Evolutionary conservation across 2,888 invertebrate genomes (phyloP).

Genomic region (Agrenia bidenticulata): DNA sequence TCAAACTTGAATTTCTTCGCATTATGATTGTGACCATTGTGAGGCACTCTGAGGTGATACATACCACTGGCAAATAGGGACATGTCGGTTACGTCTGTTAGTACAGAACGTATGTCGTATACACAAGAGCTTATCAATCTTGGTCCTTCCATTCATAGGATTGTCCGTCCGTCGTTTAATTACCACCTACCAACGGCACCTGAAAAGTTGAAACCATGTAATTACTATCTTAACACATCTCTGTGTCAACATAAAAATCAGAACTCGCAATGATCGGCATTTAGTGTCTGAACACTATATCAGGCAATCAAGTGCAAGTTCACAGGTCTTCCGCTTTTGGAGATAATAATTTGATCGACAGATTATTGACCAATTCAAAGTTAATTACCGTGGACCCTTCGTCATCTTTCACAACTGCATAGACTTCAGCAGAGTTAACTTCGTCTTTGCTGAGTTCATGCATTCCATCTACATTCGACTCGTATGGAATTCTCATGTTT

Average conservation of each 20-base stretch:
- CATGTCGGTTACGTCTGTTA: too few species aligned
- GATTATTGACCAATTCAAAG: neutral
- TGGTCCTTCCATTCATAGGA: too few species aligned
- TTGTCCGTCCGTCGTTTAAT: too few species aligned
- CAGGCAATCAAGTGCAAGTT: slow-evolving; percentile 15
- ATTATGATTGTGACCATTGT: too few species aligned
- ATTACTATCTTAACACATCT: neutral
- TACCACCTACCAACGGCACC: too few species aligned
- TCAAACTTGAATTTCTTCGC: too few species aligned
- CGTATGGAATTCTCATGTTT: too few species aligned
- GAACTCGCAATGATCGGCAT: neutral
- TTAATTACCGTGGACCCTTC: neutral
- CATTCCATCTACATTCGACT: neutral
- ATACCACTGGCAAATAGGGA: too few species aligned
- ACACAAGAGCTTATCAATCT: too few species aligned
- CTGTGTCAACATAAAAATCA: neutral
- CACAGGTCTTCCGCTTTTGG: slow-evolving; percentile 11
- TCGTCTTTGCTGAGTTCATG: neutral
- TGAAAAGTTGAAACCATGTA: neutral
- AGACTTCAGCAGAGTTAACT: neutral
- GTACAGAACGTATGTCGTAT: too few species aligned
- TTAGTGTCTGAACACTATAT: neutral
- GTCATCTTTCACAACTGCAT: slow-evolving; percentile 2
- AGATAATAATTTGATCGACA: slow-evolving; percentile 6
- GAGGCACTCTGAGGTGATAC: too few species aligned